phyloP scores from a whole-genome alignment of 23 tunicate species.

The Ascidia mentula region DNA sequence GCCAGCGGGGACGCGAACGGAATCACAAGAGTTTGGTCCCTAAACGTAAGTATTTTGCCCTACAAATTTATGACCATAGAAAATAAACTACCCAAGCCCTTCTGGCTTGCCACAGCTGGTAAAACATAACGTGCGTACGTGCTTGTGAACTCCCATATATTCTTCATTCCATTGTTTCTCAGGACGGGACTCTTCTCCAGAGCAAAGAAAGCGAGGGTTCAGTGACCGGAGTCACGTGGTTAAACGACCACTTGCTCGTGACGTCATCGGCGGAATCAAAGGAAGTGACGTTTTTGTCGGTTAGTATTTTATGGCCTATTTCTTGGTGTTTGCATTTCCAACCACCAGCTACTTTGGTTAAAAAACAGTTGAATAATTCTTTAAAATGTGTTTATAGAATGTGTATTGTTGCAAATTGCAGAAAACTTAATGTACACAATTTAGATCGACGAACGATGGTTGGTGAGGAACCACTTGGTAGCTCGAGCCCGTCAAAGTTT shows the following conservation, averaged over 20 bases:
- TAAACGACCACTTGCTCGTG: slow-evolving; percentile 44
- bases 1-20: slow-evolving; percentile 67
- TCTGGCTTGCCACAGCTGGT: too few species aligned
- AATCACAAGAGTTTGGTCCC: slow-evolving; percentile 55
- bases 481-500: slow-evolving; percentile 40
- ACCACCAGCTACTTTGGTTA: too few species aligned
- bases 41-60: slow-evolving; percentile 57
- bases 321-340: neutral
- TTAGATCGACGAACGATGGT: slow-evolving; percentile 32
- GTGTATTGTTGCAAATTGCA: too few species aligned
- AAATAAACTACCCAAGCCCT: neutral
- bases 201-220: slow-evolving; percentile 24
- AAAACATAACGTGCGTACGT: too few species aligned
- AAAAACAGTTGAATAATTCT: too few species aligned
- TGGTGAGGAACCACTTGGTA: slow-evolving; percentile 21
- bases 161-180: neutral
- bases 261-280: slow-evolving; percentile 26
- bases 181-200: slow-evolving; percentile 73
- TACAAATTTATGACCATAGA: neutral
- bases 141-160: too few species aligned
- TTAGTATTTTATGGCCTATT: neutral
- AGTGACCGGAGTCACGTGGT: slow-evolving; percentile 47
- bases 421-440: too few species aligned
- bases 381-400: too few species aligned
- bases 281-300: slow-evolving; percentile 58